phyloP scores from a whole-genome alignment of 2,888 invertebrate genomes.

The Aleiodes leptofemur region DNA sequence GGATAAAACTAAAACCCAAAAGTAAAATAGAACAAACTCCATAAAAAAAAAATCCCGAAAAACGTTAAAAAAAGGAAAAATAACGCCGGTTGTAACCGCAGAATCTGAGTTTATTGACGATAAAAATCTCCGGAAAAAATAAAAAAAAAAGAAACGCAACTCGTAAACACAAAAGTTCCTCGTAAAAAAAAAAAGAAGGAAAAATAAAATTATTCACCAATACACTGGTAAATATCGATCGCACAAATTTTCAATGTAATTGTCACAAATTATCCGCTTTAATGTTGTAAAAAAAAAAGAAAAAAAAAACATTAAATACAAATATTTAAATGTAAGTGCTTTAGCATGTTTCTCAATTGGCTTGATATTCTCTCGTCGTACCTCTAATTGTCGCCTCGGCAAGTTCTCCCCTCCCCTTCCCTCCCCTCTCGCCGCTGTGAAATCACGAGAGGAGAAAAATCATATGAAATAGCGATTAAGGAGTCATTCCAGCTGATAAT shows the following conservation, averaged over 20 bases:
- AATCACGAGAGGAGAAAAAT: constrained; percentile 9
- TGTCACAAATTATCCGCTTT: constrained; percentile 36
- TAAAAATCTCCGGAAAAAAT: constrained; percentile 55
- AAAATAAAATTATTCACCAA: constrained; percentile 29
- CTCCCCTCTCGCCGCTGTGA: too few relatives aligned
- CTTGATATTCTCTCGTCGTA: constrained; percentile 34
- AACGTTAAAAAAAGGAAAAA: background rate
- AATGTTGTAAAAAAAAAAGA: constrained; percentile 8
- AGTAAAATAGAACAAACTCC: background rate
- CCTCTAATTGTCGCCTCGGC: constrained; percentile 38
- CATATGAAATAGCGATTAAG: constrained; percentile 14
- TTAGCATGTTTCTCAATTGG: constrained; percentile 37
- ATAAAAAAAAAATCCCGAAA: constrained; percentile 11
- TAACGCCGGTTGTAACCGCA: constrained; percentile 1
- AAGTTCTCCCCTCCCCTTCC: constrained; percentile 5
- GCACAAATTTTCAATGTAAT: constrained; percentile 33
- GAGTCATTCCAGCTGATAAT: constrained; percentile 46
- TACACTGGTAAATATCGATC: background rate
- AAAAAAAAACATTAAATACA: background rate
- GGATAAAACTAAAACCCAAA: background rate
- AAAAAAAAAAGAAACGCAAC: background rate
- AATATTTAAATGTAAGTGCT: constrained; percentile 35
- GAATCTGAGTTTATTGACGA: constrained; percentile 55
- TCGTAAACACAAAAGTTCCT: constrained; percentile 29
- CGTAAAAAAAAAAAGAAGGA: background rate